Conservation (phyloP, 1,140 invertebrate species). For the Tetraneura akinire region DNA sequence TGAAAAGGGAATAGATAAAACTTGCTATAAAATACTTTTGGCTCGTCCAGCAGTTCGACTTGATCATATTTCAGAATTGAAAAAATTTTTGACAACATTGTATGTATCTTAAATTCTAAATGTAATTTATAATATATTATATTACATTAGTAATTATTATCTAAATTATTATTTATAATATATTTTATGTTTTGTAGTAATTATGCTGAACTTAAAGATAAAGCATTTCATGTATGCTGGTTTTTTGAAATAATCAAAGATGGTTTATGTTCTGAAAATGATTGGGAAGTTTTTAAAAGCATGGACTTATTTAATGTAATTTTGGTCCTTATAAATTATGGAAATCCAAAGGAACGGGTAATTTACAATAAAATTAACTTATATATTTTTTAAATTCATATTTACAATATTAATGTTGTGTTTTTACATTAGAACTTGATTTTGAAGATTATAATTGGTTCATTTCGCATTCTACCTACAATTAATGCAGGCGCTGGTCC, state of each 20-base stretch:
- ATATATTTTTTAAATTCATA: not conserved
- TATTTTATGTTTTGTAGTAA: constrained; percentile 24
- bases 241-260: constrained; percentile 69
- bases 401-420: not conserved
- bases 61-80: constrained; percentile 62
- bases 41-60: constrained; percentile 71
- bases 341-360: constrained; percentile 58
- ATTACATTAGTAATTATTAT: too few relatives aligned
- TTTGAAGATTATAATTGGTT: constrained; percentile 7
- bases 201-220: constrained; percentile 11
- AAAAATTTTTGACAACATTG: constrained; percentile 1
- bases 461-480: constrained; percentile 18
- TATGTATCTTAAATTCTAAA: not conserved
- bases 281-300: constrained; percentile 65
- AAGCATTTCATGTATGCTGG: constrained; percentile 62
- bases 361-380: constrained; percentile 60
- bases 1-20: constrained; percentile 68
- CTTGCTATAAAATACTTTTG: constrained; percentile 70
- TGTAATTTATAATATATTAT: too few relatives aligned
- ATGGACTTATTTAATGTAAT: constrained; percentile 66
- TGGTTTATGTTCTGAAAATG: constrained; percentile 65
- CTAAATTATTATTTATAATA: not conserved
- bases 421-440: constrained; percentile 30
- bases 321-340: constrained; percentile 62
- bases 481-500: constrained; percentile 42